Evolutionary conservation across 2,113 vertebrate species (phyloP), one percentile per base, ranked within the genome.

Genomic region (Nycticryphes semicollaris): DNA sequence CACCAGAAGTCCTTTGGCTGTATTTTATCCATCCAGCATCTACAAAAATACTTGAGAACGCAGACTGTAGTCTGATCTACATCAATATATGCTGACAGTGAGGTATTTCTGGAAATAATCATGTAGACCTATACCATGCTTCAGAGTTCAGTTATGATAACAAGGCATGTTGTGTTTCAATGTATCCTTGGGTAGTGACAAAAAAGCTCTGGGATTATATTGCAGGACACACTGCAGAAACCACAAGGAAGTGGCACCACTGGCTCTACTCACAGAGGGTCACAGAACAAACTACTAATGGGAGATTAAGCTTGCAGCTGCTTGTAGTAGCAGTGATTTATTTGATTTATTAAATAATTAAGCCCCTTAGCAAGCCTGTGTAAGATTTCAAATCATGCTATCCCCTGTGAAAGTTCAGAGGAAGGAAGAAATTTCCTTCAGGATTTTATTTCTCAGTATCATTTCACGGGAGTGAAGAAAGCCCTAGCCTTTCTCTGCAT

Each of bases 261-360:
- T 63, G 20, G 6, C 15, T 91, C 33, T 87, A 14, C 7, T 39
- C 21, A 53, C 16, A 60, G 47, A 48, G n/a, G n/a, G 37, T 0
- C 83, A 15, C 12, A 90, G 56, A 94, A 53, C 3, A 56, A 83
- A 50, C 31, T n/a, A 68, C 17, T 67, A 62, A 53, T 68, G 48
- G n/a, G 50, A 85, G 24, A 92, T 85, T 51, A 91, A 70, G 62
- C 30, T 91, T 74, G n/a, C 22, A 73, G 27, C 30, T 89, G 48
- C 70, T 80, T 84, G 35, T 85, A 82, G 39, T 47, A 84, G 3
- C 53, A 73, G 48, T 84, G 73, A 72, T 87, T 91, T 73, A 64
- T 83, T 85, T 79, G 62, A 87, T 94, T 93, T 75, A 94, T 91
- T 91, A 94, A 89, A 9, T 87, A 87, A 87, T 89, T 91, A 93